Evolutionary conservation across 1,140 invertebrate genomes (phyloP).

Genomic region (Nymphalis io): DNA sequence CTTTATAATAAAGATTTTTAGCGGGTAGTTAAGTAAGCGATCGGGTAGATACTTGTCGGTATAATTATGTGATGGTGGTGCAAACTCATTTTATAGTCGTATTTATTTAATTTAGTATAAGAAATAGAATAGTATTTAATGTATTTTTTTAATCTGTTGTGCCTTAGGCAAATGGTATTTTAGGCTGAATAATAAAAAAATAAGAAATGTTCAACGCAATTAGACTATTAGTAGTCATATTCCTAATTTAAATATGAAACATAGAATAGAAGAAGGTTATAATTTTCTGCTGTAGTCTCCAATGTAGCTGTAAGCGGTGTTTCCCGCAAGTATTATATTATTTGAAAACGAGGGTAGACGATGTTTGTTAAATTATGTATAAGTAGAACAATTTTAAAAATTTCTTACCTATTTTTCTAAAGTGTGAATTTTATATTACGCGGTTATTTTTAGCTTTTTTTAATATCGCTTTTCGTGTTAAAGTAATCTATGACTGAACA

Average conservation of each 20-base stretch:
- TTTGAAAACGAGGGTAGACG: constrained; percentile 63
- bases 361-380: constrained; percentile 45
- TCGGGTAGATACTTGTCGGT: constrained; percentile 60
- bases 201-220: constrained; percentile 42
- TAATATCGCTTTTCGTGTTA: constrained; percentile 73
- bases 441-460: constrained; percentile 67
- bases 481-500: constrained; percentile 74
- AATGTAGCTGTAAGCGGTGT: constrained; percentile 60
- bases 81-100: constrained; percentile 73
- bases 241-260: constrained; percentile 44
- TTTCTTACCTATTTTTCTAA: constrained; percentile 50
- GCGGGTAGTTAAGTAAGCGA: constrained; percentile 62
- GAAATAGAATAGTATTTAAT: constrained; percentile 65
- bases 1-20: constrained; percentile 40
- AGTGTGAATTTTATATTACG: constrained; percentile 63
- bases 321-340: constrained; percentile 56
- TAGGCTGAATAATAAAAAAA: constrained; percentile 47
- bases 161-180: constrained; percentile 65
- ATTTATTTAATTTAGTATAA: constrained; percentile 68
- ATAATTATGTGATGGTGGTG: constrained; percentile 73
- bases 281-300: constrained; percentile 50
- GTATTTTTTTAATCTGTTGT: constrained; percentile 55
- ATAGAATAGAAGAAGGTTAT: constrained; percentile 59
- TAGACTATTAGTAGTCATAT: constrained; percentile 53
- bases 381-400: constrained; percentile 45